A percentile compares a stretch with the other conserved stretches of the same genome.
Conservation (phyloP, 2,888 invertebrate species). For the Mimachlamys varia region DNA sequence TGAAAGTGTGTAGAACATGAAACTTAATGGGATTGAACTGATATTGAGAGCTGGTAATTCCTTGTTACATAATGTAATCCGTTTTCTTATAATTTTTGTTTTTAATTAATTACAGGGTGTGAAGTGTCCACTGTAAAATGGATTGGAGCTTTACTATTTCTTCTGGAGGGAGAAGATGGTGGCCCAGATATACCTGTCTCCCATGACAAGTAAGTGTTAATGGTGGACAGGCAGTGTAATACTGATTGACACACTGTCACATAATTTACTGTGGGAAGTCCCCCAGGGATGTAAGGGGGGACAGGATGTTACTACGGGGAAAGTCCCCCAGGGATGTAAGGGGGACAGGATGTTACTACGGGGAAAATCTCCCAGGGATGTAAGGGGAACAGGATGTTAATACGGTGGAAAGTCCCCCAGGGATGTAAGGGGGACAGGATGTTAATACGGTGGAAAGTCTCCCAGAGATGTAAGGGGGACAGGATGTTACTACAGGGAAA, state of each 20-base stretch:
- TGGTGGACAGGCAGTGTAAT: neutral
- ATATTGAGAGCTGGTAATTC: neutral
- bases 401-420: no score
- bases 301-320: no score
- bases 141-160: neutral
- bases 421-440: no score
- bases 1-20: neutral
- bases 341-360: no score
- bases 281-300: neutral
- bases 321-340: no score
- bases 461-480: no score
- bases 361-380: no score
- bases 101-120: neutral
- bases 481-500: no score
- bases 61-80: neutral
- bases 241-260: conserved; percentile 2
- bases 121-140: neutral
- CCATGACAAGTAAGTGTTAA: neutral
- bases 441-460: no score
- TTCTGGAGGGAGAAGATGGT: neutral
- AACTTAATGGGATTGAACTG: neutral
- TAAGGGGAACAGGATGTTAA: no score
- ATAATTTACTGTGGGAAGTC: neutral
- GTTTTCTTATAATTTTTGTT: neutral
- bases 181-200: no score